Base-by-base conservation (phyloP, 2,113 vertebrate genomes). In the Scalopus aquaticus region DNA sequence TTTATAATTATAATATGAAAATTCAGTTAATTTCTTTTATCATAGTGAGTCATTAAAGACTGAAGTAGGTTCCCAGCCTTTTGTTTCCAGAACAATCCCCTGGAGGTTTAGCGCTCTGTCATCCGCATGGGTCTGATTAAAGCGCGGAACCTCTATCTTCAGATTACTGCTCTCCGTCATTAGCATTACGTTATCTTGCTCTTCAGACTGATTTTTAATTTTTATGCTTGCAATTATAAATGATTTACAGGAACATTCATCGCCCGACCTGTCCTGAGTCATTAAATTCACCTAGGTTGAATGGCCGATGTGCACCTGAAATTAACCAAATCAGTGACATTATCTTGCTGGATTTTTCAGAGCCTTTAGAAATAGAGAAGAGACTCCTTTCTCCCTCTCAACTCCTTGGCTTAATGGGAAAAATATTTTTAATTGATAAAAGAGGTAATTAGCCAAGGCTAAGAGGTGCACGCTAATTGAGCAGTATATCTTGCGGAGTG, bases 201-300 rank as follows among this genome's bases (percentile, higher is more conserved):
- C 97, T 98, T 99, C 99, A 99, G 98, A 98, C 98, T 96, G 98
- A 98, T 97, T 98, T 98, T 99, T 98, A 98, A 99, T 98, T 98
- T 98, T 98, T 98, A 98, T 98, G 96, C 98, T 97, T 97, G 98
- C 96, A 98, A 98, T 98, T 98, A 97, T 91, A 96, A 97, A 97
- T 99, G 99, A 99, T 99, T 98, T 98, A 98, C 97, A 96, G 98
- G 97, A 98, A 98, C 98, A 98, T 98, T 99, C 99, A 99, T 99
- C 96, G 98, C 98, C 97, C 74, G 83, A 97, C 97, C 98, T 98
- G 98, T 98, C 98, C 97, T 96, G 98, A 98, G 98, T 98, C 98
- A 99, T 99, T 99, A 99, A 98, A 99, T 99, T 99, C 98, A 98
- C 98, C 95, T 98, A 98, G 99, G 98, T 98, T 99, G 99, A 99